Base-by-base conservation (phyloP, 2,113 vertebrate genomes). In the Aegotheles bennettii region DNA sequence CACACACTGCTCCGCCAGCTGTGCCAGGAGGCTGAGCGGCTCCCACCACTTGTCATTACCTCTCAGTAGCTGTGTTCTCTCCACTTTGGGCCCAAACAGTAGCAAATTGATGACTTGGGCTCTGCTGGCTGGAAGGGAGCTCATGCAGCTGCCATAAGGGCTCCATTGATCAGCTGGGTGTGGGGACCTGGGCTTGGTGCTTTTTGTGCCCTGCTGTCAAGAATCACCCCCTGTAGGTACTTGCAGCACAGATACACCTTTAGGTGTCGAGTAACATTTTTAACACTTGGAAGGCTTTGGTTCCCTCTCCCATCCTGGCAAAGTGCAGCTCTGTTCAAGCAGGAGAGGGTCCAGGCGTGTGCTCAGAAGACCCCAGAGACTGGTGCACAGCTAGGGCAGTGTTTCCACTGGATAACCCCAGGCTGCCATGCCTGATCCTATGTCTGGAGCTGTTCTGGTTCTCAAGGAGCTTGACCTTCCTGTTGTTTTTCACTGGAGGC, bases 141-240 rank as follows among this genome's bases (percentile, higher is more conserved):
- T 83, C 18, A 1, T 1, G 5, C 9, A 26, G 61, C 43, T 89
- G 51, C 85, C 11, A 2, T 54, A 42, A 88, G 77, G 83, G 54
- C 51, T 84, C 23, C 25, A 6, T 33, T 69, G 84, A 60, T 28
- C 42, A 26, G n/a, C 15, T 2, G 13, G 48, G 35, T 6, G 1
- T 0, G 1, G 61, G 28, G 40, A 56, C 20, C 29, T 3, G 2
- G 23, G 10, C 48, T 40, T 40, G 2, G 64, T 3, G 36, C 56
- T 69, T 51, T 48, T 40, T 38, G 45, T 43, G 45, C 13, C 31
- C 21, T 63, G 45, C 75, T 78, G 50, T 1, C 29, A 12, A 50
- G 71, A 24, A 3, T 35, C 1, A 0, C 17, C 26, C 53, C 54
- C 79, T 64, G 50, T 8, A 36, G 67, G 28, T 11, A 4, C 51